Base-by-base conservation (phyloP, 2,113 vertebrate genomes). In the Clupea harengus region DNA sequence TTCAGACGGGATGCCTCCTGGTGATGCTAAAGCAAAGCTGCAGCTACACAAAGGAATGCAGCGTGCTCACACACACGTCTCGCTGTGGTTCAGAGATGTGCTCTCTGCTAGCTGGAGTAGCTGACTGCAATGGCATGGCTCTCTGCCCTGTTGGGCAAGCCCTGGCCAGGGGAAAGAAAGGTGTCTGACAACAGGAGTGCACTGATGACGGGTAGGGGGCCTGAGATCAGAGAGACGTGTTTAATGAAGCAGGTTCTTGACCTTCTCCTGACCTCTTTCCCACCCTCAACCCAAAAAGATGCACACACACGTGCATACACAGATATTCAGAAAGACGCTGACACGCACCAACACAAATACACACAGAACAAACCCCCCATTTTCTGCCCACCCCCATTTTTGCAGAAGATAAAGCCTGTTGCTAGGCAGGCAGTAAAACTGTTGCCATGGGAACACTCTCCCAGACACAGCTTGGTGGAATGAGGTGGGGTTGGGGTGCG, bases 361-460 rank as follows among this genome's bases (percentile, higher is more conserved):
- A 85, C 45, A 78, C 18, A 5, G 45, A 83, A 84, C 85, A 83
- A 87, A 87, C 85, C 60, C 75, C 85, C 81, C 88, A 89, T 82
- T 28, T 54, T 86, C 78, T 52, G 57, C 46, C 85, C 81, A 67
- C 45, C 84, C 88, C 87, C 87, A 83, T 80, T 87, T 91, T 90
- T 88, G 84, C 86, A 90, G 91, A 91, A 92, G 93, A 94, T 92
- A 89, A 93, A 90, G 93, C 92, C 92, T 95, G 94, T 95, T 95
- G 92, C 93, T 93, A 95, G 95, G 94, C 93, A 94, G 94, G 93
- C 92, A 94, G 86, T 92, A 92, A 86, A 91, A 93, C 93, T 92
- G 95, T 95, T 95, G 93, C 93, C 92, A 94, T 95, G 93, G 94
- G 85, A 95, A 95, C 94, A 86, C 91, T 32, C 78, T 91, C 91